A percentile compares a stretch with the other conserved stretches of the same genome.
Conservation (phyloP, 2,797 vertebrate species). For the Sebastes matsubarae region DNA sequence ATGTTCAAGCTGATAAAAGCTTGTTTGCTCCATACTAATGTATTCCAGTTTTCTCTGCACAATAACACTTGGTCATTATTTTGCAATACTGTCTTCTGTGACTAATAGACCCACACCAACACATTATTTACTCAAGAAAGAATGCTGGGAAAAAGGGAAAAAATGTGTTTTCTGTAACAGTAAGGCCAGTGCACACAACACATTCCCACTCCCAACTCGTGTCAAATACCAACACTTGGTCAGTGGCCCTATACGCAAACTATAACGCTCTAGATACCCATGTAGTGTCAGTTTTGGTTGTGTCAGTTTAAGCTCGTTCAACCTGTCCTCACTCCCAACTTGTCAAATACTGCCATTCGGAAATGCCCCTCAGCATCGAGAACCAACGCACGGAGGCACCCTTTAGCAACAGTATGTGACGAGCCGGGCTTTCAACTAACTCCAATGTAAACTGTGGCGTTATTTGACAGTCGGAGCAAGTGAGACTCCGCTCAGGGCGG, state of each 20-base stretch:
- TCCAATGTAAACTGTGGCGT: too few species aligned
- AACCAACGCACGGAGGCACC: too few species aligned
- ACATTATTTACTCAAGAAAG: neutral
- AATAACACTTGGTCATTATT: constrained; percentile 1
- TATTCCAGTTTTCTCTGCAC: constrained; percentile 8
- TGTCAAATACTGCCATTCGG: too few species aligned
- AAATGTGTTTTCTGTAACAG: neutral
- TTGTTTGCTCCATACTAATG: neutral
- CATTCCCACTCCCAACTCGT: neutral
- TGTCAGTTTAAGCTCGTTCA: too few species aligned
- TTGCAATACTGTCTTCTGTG: constrained; percentile 9
- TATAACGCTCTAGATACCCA: neutral
- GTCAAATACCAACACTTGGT: neutral
- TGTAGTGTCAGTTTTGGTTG: neutral
- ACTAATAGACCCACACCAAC: neutral
- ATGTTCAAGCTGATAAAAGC: neutral
- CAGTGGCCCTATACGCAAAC: neutral
- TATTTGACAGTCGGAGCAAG: too few species aligned
- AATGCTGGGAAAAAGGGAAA: neutral
- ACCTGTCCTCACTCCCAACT: too few species aligned
- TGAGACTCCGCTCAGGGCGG: too few species aligned
- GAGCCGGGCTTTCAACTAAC: too few species aligned
- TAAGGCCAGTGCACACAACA: neutral
- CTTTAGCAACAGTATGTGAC: too few species aligned
- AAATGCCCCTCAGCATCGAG: too few species aligned